phyloP scores from a whole-genome alignment of 2,797 vertebrate genomes.

The Erpetoichthys calabaricus region DNA sequence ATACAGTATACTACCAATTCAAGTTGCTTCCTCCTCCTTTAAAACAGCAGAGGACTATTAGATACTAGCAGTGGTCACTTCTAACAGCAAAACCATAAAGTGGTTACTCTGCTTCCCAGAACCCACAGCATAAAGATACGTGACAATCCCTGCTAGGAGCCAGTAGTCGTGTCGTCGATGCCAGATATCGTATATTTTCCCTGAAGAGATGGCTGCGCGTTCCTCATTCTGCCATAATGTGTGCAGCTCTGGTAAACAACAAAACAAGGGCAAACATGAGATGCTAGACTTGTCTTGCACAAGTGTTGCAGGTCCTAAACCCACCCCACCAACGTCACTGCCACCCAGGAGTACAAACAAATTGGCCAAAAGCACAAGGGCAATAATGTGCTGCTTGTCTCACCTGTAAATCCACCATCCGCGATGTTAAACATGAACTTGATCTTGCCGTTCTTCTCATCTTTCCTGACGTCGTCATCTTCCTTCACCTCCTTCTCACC shows the following conservation, averaged over 20 bases:
- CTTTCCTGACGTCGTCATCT: conserved; percentile 74
- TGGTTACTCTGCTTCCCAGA: neutral
- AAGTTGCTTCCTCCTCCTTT: neutral
- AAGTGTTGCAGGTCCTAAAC: neutral
- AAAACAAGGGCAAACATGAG: conserved; percentile 1
- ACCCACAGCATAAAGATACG: conserved; percentile 65
- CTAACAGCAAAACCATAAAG: no score
- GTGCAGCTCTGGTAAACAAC: conserved; percentile 67
- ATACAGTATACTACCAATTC: no score
- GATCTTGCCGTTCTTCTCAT: conserved; percentile 64
- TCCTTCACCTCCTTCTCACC: conserved; percentile 70
- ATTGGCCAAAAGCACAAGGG: neutral
- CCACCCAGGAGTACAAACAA: neutral
- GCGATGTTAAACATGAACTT: conserved; percentile 98
- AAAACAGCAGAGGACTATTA: no score
- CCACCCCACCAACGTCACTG: neutral
- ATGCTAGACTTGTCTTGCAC: neutral
- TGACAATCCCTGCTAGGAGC: conserved; percentile 91
- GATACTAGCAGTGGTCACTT: no score
- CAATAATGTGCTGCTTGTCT: neutral
- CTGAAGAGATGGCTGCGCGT: conserved; percentile 77
- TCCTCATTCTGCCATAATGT: conserved; percentile 97
- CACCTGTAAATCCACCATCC: conserved; percentile 92
- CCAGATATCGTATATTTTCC: conserved; percentile 96
- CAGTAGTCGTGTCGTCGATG: conserved; percentile 96